Base-by-base conservation (phyloP, 2,797 vertebrate genomes). In the Sebastes goodei region DNA sequence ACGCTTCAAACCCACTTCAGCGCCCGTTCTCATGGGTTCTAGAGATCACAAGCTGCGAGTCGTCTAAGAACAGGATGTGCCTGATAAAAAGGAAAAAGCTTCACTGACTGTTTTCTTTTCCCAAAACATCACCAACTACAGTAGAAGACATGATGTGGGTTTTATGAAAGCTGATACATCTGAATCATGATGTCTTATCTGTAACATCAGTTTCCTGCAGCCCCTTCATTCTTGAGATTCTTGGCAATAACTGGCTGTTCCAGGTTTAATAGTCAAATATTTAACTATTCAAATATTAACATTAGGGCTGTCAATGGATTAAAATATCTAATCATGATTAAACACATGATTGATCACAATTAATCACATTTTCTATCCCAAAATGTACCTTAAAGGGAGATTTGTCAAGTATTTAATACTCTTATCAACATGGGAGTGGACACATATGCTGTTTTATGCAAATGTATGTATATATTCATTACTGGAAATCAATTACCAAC, bases 1-100 rank as follows among this genome's bases (percentile, higher is more conserved):
- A 83, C n/a, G 62, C 80, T 84, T 90, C 82, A 91, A 70, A 88
- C 59, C 78, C 83, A 85, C 78, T 92, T 80, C 61, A 78, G 74
- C 77, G 56, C 72, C 53, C 12, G 76, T 78, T 90, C 84, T 90
- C 88, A 30, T 32, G 85, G 78, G 85, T 55, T 84, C 74, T 9
- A 33, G 49, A 76, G 82, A 90, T 91, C 82, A 88, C 80, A 85
- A 15, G 82, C 80, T 62, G 57, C 2, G 55, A 82, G 75, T 52
- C 61, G 10, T 81, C 70, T 15, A 29, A 80, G 85, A 78, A 77
- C 87, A 85, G 72, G 65, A 80, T 42, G 86, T 70, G 64, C 79
- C 72, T 25, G 77, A 82, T 88, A 11, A 35, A 64, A 61, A 32
- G 2, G 2, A 76, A 78, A 82, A 67, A 79, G 71, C 72, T 68